A percentile compares a stretch with the other conserved stretches of the same genome.
These are phyloP conservation scores for Petrocephalus sullivani DNA, from an alignment of 2,797 vertebrate genomes.

Conservation along the genomic window DNA sequence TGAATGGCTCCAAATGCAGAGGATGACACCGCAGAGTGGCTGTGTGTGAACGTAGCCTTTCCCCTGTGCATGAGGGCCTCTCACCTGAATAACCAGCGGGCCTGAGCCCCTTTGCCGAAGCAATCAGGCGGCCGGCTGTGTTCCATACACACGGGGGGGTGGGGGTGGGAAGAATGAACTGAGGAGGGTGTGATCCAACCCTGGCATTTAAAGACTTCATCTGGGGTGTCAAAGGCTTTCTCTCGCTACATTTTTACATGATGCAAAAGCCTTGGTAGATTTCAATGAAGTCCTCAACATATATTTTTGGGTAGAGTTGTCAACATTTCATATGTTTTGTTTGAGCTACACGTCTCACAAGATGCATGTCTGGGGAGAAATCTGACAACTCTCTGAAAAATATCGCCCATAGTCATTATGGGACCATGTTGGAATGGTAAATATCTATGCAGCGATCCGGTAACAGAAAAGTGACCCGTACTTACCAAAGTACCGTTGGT, in stretches of 20 bases:
- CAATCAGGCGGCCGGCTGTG: constrained; percentile 67
- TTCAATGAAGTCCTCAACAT: constrained; percentile 73
- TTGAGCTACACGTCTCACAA: constrained; percentile 39
- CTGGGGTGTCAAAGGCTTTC: constrained; percentile 64
- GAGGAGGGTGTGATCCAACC: constrained; percentile 54
- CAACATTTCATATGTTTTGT: constrained; percentile 62
- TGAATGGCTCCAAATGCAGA: not conserved
- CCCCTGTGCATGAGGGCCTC: not conserved
- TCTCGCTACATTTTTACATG: constrained; percentile 68
- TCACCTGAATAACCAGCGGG: constrained; percentile 45
- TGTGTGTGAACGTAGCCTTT: not conserved
- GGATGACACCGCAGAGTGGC: not conserved
- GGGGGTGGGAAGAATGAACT: constrained; percentile 48
- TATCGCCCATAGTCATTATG: constrained; percentile 76
- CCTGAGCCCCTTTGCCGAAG: constrained; percentile 65
- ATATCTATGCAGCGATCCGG: constrained; percentile 63
- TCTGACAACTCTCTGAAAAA: constrained; percentile 82
- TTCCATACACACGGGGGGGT: constrained; percentile 59
- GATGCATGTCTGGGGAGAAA: constrained; percentile 51
- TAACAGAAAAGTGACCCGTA: constrained; percentile 60
- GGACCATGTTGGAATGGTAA: constrained; percentile 68
- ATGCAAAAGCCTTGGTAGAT: constrained; percentile 69
- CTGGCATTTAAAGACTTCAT: constrained; percentile 69
- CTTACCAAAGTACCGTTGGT: constrained; percentile 75
- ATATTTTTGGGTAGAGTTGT: constrained; percentile 81